Evolutionary conservation across 2,113 vertebrate species (phyloP).

Genomic region (Chascanopsetta lugubris): DNA sequence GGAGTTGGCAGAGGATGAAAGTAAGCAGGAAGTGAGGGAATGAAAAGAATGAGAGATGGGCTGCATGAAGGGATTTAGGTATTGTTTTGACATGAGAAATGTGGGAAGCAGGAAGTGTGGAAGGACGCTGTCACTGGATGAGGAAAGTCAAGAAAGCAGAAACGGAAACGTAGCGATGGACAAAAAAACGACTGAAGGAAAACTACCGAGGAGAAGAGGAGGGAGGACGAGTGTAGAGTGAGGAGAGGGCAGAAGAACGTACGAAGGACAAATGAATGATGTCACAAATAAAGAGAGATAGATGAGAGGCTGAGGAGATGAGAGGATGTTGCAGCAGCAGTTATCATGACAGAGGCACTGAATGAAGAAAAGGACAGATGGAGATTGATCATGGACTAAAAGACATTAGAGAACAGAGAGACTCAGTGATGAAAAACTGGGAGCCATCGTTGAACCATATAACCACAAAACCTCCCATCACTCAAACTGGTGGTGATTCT

Average conservation of each 20-base stretch:
- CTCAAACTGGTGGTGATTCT: neutral
- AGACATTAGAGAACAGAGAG: conserved; percentile 13
- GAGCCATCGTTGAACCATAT: neutral
- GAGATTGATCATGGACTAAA: neutral
- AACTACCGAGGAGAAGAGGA: neutral
- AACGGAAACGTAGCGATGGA: neutral
- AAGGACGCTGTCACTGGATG: no score
- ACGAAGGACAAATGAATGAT: neutral
- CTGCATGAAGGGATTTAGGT: no score
- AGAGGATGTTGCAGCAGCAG: neutral
- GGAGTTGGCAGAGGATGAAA: neutral
- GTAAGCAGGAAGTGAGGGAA: no score
- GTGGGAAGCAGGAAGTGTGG: no score
- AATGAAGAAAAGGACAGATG: neutral
- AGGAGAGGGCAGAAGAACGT: neutral
- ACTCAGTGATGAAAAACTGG: neutral
- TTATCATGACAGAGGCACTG: neutral
- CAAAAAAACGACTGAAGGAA: neutral
- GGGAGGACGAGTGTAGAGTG: neutral
- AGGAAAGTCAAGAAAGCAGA: neutral
- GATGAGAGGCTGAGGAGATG: neutral
- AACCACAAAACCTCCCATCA: neutral
- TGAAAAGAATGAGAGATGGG: no score
- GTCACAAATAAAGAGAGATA: neutral
- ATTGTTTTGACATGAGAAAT: no score